Evolutionary conservation across 2,113 vertebrate genomes (phyloP), one percentile per base, ranked within the genome.

Genomic region (Azemiops feae): DNA sequence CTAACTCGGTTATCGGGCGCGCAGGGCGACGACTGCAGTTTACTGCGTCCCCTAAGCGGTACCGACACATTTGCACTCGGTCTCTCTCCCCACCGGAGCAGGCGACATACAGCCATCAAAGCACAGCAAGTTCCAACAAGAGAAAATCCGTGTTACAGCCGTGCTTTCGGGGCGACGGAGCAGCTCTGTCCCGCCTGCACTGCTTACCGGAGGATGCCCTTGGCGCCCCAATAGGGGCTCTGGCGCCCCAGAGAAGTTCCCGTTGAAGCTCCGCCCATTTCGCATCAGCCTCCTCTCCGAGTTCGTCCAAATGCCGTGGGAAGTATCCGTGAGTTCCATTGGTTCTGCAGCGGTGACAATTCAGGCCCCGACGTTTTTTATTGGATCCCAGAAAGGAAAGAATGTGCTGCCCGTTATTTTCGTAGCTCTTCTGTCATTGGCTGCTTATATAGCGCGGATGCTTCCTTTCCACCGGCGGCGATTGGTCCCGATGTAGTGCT

Each of bases 381-480:
- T 97, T 97, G 95, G 96, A 22, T 4, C 23, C 11, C 25, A 27
- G 50, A 90, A 93, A 57, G 45, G 47, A 90, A 85, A 12, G 43
- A 27, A 60, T 92, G 96, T 91, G 94, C 47, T 1, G 14, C 90
- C 89, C 45, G 6, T 3, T 89, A 16, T 92, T 64, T 85, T 91
- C 52, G 23, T 88, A 91, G 1, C 30, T 25, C 0, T 27, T 23
- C 39, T 88, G 0, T 25, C 91, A 97, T 97, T 97, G 96, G 97
- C 2, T 23, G 3, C 92, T 90, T 92, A 93, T 23, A 23, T 18
- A 1, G 50, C 87, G 94, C 95, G 96, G 95, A 0, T 53, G 45
- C 94, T 96, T 95, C 92, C 93, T 94, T 96, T 3, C 43, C n/a
- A 16, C 89, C 14, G 0, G 11, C 23, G 47, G 23, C 43, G 2